Evolutionary conservation across 1,140 invertebrate genomes (phyloP).

Genomic region (Meloidogyne floridensis): DNA sequence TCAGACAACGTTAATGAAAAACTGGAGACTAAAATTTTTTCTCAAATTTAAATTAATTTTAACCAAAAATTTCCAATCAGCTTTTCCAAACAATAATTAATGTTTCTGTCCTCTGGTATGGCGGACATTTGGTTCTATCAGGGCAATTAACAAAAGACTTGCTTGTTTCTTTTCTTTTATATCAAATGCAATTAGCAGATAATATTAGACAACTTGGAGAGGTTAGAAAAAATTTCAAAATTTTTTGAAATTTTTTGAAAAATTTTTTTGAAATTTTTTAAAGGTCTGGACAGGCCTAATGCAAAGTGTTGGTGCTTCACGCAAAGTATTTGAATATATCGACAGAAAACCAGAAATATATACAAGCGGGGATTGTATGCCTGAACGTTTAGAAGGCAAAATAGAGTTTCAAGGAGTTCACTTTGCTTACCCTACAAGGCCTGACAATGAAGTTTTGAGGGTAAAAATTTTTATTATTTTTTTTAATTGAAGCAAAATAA

Average conservation of each 20-base stretch:
- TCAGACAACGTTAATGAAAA: too few species aligned
- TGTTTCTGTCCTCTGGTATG: constrained; percentile 60
- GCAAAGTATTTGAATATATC: constrained; percentile 69
- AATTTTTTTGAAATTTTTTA: not conserved
- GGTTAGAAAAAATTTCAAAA: not conserved
- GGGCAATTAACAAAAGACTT: constrained; percentile 47
- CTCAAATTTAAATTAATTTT: constrained; percentile 13
- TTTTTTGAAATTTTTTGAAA: not conserved
- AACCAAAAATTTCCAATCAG: not conserved
- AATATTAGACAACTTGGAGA: constrained; percentile 43
- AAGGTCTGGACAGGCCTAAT: constrained; percentile 67
- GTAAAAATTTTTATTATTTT: too few species aligned
- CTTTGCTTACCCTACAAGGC: constrained; percentile 69
- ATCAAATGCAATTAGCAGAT: constrained; percentile 65
- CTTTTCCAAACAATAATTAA: constrained; percentile 58
- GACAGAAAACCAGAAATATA: constrained; percentile 64
- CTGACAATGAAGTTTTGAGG: constrained; percentile 72
- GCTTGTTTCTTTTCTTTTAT: constrained; percentile 60
- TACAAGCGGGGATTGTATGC: constrained; percentile 45
- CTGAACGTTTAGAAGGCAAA: constrained; percentile 49
- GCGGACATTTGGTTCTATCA: constrained; percentile 59
- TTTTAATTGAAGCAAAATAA: too few species aligned
- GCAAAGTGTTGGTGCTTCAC: constrained; percentile 67
- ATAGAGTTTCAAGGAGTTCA: constrained; percentile 67
- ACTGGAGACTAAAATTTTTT: too few species aligned